Evolutionary conservation across 2,888 invertebrate species (phyloP).

Genomic region (Erebia epiphron): DNA sequence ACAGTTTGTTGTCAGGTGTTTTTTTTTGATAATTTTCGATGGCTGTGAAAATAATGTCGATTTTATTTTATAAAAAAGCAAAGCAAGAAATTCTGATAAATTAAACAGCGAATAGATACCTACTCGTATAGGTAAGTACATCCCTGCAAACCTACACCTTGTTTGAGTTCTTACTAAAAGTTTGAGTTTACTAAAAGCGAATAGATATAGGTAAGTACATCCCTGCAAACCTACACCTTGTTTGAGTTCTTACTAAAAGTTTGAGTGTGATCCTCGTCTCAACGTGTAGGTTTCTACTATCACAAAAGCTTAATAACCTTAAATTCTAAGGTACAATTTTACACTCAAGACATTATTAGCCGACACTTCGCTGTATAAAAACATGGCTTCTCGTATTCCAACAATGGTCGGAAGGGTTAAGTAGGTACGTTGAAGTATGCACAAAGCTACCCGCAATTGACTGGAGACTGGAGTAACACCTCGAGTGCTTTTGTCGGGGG

Average conservation of each 20-base stretch:
- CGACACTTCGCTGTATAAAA: constrained; percentile 23
- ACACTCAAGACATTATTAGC: constrained; percentile 23
- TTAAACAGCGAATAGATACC: no score
- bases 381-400: constrained; percentile 31
- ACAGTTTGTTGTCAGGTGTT: no score
- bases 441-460: constrained; percentile 64
- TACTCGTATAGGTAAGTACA: no score
- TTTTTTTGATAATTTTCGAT: no score
- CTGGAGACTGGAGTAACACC: constrained; percentile 57
- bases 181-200: no score
- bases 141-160: no score
- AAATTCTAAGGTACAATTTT: constrained; percentile 9
- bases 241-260: background rate
- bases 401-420: constrained; percentile 48
- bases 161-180: no score
- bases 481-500: constrained; percentile 55
- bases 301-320: constrained; percentile 7
- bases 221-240: no score
- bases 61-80: no score
- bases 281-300: background rate
- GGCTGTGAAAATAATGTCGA: no score
- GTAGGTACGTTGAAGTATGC: constrained; percentile 53
- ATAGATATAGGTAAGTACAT: no score
- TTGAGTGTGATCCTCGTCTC: background rate
- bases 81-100: no score